phyloP scores from a whole-genome alignment of 2,113 vertebrate genomes.

The Furnarius figulus region DNA sequence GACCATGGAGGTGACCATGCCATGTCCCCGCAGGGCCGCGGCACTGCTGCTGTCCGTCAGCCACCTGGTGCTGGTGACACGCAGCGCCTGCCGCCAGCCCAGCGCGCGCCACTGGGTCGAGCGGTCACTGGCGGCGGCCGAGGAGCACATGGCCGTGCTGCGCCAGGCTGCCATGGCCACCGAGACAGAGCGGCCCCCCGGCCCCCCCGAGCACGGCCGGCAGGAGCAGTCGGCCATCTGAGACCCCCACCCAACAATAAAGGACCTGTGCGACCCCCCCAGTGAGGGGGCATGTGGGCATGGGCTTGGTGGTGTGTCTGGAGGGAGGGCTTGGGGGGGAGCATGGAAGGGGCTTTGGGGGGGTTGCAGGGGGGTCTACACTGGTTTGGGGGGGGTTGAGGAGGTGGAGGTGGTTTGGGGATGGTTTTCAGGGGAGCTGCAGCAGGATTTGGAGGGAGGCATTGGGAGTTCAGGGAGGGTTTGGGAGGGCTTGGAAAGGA shows the following conservation, averaged over 20 bases:
- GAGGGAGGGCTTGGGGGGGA: not conserved
- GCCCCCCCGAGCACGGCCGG: conserved; percentile 66
- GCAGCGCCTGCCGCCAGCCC: conserved; percentile 90
- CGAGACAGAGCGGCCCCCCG: conserved; percentile 79
- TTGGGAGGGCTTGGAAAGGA: not conserved
- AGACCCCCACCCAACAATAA: not conserved
- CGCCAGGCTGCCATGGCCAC: conserved; percentile 89
- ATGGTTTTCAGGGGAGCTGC: rapidly evolving
- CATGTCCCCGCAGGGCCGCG: conserved; percentile 77
- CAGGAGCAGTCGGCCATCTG: conserved; percentile 88
- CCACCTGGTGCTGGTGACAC: conserved; percentile 93
- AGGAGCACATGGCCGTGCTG: conserved; percentile 91
- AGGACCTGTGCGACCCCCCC: not conserved
- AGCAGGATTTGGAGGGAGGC: not conserved
- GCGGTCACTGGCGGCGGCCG: conserved; percentile 86
- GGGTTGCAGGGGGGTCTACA: not conserved
- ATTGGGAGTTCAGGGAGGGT: no score
- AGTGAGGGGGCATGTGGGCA: not conserved
- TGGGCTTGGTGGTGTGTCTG: not conserved
- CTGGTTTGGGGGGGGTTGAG: no score
- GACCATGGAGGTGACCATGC: not conserved
- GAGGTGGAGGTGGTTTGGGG: not conserved
- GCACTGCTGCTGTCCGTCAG: conserved; percentile 91
- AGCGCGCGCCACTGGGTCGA: conserved; percentile 92
- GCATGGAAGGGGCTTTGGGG: no score